Conservation (phyloP, 2,797 vertebrate genomes). For the Trachurus trachurus region DNA sequence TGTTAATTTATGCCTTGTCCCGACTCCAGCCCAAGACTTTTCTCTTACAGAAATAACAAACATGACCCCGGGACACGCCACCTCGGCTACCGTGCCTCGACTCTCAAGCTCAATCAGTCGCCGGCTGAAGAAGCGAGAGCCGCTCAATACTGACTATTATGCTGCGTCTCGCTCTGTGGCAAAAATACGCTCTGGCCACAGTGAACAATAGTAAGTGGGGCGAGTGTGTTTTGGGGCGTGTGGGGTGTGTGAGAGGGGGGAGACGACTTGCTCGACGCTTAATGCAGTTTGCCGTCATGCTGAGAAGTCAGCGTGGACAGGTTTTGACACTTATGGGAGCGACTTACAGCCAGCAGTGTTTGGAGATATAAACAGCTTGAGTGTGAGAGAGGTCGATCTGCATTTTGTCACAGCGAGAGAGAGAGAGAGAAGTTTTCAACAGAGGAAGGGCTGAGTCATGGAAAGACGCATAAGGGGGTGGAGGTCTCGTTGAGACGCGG, state of each 20-base stretch:
- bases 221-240: constrained; percentile 62
- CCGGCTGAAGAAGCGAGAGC: constrained; percentile 68
- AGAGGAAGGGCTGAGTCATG: constrained; percentile 80
- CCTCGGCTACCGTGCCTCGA: constrained; percentile 84
- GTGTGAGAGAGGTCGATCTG: constrained; percentile 79
- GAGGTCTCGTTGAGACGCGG: constrained; percentile 57
- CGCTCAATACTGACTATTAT: constrained; percentile 84
- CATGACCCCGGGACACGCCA: constrained; percentile 84
- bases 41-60: constrained; percentile 87
- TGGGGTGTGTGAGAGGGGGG: constrained; percentile 40
- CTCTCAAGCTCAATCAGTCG: constrained; percentile 78
- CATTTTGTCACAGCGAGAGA: constrained; percentile 78
- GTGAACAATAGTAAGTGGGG: constrained; percentile 77
- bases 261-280: constrained; percentile 65
- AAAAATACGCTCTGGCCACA: constrained; percentile 61
- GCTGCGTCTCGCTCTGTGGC: constrained; percentile 51
- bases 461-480: constrained; percentile 68
- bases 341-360: constrained; percentile 74
- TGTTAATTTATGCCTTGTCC: constrained; percentile 85
- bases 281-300: constrained; percentile 67
- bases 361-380: constrained; percentile 78
- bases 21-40: constrained; percentile 77
- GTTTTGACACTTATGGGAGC: constrained; percentile 77
- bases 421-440: constrained; percentile 60
- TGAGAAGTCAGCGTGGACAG: constrained; percentile 74